phyloP scores from a whole-genome alignment of 2,888 invertebrate species.

The Nyleta sp. region DNA sequence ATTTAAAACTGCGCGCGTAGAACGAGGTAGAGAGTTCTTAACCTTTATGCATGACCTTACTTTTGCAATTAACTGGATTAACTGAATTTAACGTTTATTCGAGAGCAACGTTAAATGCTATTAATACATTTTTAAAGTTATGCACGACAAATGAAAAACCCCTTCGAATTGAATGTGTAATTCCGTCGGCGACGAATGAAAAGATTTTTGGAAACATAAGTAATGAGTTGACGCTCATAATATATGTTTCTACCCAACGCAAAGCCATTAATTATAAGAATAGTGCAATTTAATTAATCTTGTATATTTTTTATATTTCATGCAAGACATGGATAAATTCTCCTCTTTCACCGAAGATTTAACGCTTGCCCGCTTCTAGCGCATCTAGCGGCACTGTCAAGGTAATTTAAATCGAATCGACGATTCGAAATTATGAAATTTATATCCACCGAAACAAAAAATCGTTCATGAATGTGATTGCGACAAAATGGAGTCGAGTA shows the following conservation, averaged over 20 bases:
- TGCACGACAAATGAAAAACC: too few species aligned
- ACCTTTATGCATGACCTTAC: constrained; percentile 41
- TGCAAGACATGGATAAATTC: constrained; percentile 80
- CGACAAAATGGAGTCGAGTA: too few species aligned
- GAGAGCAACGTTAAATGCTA: background rate
- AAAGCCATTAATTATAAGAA: constrained; percentile 48
- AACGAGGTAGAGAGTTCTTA: constrained; percentile 73
- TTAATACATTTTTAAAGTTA: background rate
- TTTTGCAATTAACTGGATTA: constrained; percentile 25
- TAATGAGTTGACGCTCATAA: constrained; percentile 27
- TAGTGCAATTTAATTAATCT: constrained; percentile 65
- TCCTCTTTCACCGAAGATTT: constrained; percentile 82
- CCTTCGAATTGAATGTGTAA: background rate
- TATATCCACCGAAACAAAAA: background rate
- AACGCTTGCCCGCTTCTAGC: constrained; percentile 82
- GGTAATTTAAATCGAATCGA: constrained; percentile 71
- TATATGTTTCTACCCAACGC: constrained; percentile 25
- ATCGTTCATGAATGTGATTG: background rate
- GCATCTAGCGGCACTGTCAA: constrained; percentile 83
- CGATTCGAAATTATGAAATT: constrained; percentile 7
- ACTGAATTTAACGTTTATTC: constrained; percentile 2
- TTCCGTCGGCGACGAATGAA: background rate
- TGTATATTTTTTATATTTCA: constrained; percentile 70
- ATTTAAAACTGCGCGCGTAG: constrained; percentile 63
- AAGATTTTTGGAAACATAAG: constrained; percentile 34